Evolutionary conservation across 1,140 invertebrate species (phyloP).

Genomic region (Coptotermes formosanus): DNA sequence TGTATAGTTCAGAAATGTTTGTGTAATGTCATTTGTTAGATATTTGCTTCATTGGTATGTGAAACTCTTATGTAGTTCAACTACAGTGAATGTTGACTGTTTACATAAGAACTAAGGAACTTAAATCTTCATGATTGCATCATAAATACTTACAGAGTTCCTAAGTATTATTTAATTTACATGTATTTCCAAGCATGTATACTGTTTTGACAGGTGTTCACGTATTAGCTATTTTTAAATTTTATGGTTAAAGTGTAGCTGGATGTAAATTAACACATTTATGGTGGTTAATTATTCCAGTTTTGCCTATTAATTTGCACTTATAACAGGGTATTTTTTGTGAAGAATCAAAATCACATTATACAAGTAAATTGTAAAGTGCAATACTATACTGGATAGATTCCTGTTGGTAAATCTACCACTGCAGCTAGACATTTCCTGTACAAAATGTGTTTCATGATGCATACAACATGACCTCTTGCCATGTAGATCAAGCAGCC

Average conservation of each 20-base stretch:
- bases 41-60: background rate
- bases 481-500: background rate
- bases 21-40: background rate
- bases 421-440: background rate
- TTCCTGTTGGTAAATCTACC: background rate
- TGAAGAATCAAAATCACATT: background rate
- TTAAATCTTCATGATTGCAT: background rate
- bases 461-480: background rate
- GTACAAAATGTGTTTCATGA: background rate
- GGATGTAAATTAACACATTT: background rate
- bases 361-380: background rate
- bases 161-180: conserved; percentile 11
- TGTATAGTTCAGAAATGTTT: background rate
- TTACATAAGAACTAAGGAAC: background rate
- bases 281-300: background rate
- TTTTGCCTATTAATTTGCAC: background rate
- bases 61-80: background rate
- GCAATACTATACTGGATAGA: background rate
- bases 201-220: background rate
- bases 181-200: too few species aligned
- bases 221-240: background rate
- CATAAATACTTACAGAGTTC: background rate
- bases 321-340: background rate
- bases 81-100: background rate
- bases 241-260: background rate